Evolutionary conservation across 2,888 invertebrate genomes (phyloP), one percentile per base, ranked within the genome.

Genomic region (Dorcus hopei): DNA sequence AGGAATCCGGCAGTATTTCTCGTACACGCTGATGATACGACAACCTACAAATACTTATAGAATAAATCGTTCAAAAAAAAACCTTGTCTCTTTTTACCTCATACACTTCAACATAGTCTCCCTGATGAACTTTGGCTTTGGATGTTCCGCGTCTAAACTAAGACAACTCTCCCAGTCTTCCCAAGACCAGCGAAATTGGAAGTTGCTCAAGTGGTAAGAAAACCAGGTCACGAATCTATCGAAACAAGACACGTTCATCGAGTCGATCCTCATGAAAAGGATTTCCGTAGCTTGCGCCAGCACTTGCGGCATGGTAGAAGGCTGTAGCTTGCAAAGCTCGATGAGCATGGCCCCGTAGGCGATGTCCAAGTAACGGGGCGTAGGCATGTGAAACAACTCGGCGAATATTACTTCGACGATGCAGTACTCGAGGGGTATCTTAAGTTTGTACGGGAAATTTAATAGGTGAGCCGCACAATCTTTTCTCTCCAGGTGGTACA

Each of bases 161-260:
- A 93, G 81, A 70, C 93, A 93, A 9, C 88, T 87, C 72, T 91
- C 91, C 95, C 95, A 95, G 73, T 95, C 95, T 66, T 95, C 94
- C 99, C 99, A 99, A 2, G 95, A 95, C 98, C 98, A 99, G 54
- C 96, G 88, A 77, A 96, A 99, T 79, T 99, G 97, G 78, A 99
- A 99, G 81, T 99, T 99, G 77, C 97, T 97, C 79, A 99, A 83
- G 80, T 99, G 98, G 77, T 98, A 98, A 0, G 94, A 88, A 79
- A 99, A 99, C 99, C 99, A 99, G 77, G 88, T 90, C 23, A 92
- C 93, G 77, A 99, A 96, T 70, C 97, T 88, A 79, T 99, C 98
- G 78, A 98, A 93, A 75, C 97, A 95, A 2, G 94, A 89, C 0
- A 95, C 91, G 76, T 97, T 97, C 98, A 99, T 98, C 0, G 92